Conservation (phyloP, 2,888 invertebrate genomes). For the Drosophila peninsularis region DNA sequence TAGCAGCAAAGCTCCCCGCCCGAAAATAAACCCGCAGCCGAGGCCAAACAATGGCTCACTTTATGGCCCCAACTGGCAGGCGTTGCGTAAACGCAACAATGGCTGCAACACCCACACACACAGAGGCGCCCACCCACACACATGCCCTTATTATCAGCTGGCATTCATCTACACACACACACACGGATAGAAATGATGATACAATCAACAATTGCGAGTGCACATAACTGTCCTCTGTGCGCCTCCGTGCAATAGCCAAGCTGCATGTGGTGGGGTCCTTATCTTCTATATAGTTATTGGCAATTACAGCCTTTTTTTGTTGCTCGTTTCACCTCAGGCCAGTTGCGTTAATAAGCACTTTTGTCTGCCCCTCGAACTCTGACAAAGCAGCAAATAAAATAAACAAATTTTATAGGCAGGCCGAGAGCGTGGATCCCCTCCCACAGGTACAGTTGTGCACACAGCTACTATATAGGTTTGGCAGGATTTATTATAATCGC, state of each 20-base stretch:
- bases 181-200: constrained; percentile 28
- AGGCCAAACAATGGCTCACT: constrained; percentile 49
- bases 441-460: constrained; percentile 42
- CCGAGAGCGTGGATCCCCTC: neutral
- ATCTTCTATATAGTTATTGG: constrained; percentile 53
- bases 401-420: neutral
- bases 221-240: constrained; percentile 51
- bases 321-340: constrained; percentile 12
- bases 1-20: constrained; percentile 13
- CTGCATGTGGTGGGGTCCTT: constrained; percentile 8
- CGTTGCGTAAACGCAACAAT: constrained; percentile 58
- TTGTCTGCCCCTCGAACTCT: neutral
- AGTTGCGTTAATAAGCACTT: constrained; percentile 16
- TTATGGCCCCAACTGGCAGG: constrained; percentile 52
- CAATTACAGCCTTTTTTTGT: constrained; percentile 48
- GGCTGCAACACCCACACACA: constrained; percentile 24
- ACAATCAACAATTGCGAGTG: constrained; percentile 51
- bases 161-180: constrained; percentile 11
- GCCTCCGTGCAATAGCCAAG: constrained; percentile 33
- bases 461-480: neutral
- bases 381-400: constrained; percentile 22
- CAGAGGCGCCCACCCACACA: constrained; percentile 7
- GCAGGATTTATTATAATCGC: neutral
- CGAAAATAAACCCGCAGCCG: constrained; percentile 8
- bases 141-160: constrained; percentile 24